Conservation (phyloP, 2,888 invertebrate genomes). For the Torymus texanus region DNA sequence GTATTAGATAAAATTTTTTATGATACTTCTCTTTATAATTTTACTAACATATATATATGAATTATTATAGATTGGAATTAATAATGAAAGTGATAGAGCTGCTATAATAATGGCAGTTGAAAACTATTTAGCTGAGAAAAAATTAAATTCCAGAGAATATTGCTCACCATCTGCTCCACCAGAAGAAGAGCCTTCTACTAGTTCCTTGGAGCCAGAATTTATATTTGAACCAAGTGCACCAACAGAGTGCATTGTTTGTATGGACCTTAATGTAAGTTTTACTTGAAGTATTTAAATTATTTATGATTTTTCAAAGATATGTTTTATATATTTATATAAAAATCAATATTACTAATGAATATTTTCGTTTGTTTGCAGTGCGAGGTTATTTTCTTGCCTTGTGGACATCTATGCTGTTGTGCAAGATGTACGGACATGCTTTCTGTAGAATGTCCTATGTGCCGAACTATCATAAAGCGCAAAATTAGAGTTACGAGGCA, state of each 20-base stretch:
- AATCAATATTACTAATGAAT: slow-evolving; percentile 20
- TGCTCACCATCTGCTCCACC: slow-evolving; percentile 66
- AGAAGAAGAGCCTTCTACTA: slow-evolving; percentile 68
- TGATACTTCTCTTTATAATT: not conserved
- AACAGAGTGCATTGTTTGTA: slow-evolving; percentile 89
- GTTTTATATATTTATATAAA: not conserved
- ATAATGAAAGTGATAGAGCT: slow-evolving; percentile 77
- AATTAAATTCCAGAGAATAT: slow-evolving; percentile 62
- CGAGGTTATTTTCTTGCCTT: slow-evolving; percentile 88
- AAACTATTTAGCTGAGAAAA: slow-evolving; percentile 75
- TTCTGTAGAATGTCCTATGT: slow-evolving; percentile 85
- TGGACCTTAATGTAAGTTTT: slow-evolving; percentile 82
- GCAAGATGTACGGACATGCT: slow-evolving; percentile 80
- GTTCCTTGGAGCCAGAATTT: slow-evolving; percentile 60
- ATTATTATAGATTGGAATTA: slow-evolving; percentile 69
- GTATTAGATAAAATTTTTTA: slow-evolving; percentile 36
- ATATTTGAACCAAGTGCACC: slow-evolving; percentile 66
- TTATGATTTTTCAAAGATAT: not conserved
- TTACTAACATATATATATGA: slow-evolving; percentile 1
- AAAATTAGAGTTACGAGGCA: slow-evolving; percentile 81
- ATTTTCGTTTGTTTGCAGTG: slow-evolving; percentile 77
- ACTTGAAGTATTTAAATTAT: not conserved
- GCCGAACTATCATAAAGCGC: slow-evolving; percentile 82
- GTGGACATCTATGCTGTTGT: slow-evolving; percentile 92
- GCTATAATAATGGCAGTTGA: slow-evolving; percentile 81